These are phyloP conservation scores for Macroramphosus scolopax DNA, from an alignment of 2,797 vertebrate genomes.

Conservation along the genomic window DNA sequence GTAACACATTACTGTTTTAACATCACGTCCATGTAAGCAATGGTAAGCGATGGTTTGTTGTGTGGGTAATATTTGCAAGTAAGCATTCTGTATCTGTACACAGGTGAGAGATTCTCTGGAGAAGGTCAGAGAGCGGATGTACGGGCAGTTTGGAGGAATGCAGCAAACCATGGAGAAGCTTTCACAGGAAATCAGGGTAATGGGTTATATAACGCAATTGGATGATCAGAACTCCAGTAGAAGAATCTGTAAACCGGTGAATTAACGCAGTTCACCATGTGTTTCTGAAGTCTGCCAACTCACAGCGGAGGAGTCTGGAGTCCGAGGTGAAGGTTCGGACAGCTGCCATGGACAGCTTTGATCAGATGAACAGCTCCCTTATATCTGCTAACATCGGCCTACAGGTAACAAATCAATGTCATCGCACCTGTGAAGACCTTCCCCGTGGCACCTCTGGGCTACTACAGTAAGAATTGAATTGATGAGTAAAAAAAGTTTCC, in stretches of 20 bases:
- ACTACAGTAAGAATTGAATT: background rate
- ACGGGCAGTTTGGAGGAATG: slow-evolving; percentile 95
- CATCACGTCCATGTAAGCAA: background rate
- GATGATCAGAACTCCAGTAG: slow-evolving; percentile 4
- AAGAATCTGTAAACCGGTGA: slow-evolving; percentile 14
- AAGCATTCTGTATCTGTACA: slow-evolving; percentile 11
- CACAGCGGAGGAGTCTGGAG: slow-evolving; percentile 84
- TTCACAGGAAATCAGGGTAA: slow-evolving; percentile 88
- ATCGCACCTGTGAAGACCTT: background rate
- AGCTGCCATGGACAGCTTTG: slow-evolving; percentile 88
- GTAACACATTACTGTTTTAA: slow-evolving; percentile 1
- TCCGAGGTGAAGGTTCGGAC: slow-evolving; percentile 85
- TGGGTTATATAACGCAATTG: slow-evolving; percentile 15
- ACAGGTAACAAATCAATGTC: slow-evolving; percentile 78
- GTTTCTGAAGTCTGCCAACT: slow-evolving; percentile 79
- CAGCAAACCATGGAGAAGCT: slow-evolving; percentile 91
- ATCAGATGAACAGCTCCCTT: slow-evolving; percentile 89
- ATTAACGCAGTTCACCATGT: slow-evolving; percentile 9
- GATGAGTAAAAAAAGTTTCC: slow-evolving; percentile 31
- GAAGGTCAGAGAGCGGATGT: slow-evolving; percentile 94
- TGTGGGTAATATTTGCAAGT: slow-evolving; percentile 2
- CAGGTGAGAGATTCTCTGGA: slow-evolving; percentile 97
- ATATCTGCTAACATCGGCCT: slow-evolving; percentile 86
- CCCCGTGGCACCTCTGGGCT: background rate
- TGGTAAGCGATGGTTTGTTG: background rate